Evolutionary conservation across 2,113 vertebrate species (phyloP), one percentile per base, ranked within the genome.

Genomic region (Lepus americanus): DNA sequence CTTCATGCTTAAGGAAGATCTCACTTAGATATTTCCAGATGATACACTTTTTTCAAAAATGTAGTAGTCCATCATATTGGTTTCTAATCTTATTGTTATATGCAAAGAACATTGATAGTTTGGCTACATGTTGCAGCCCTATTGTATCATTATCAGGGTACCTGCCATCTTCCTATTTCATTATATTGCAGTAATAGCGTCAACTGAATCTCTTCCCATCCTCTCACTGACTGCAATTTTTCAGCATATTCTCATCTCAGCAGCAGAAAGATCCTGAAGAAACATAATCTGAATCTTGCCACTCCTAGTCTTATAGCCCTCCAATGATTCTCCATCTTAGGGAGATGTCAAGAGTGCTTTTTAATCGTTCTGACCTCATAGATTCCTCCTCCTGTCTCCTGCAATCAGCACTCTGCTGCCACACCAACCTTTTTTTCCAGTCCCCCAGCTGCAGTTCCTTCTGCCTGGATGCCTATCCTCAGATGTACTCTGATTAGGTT

Each of bases 41-140:
- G 11, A 78, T 49, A 69, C 9, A 19, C 19, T 86, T 86, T 86
- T 20, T 51, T 76, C 20, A 95, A 81, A 20, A 81, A 81, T 76
- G 39, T 63, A 36, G 14, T 64, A 6, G 13, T n/a, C 1, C 49
- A 12, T 69, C 3, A 11, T 13, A 23, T 94, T 33, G 10, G 66
- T 64, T 83, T 36, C 8, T 66, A 53, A n/a, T 9, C 78, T 91
- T 44, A 79, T 7, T 9, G 33, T 39, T 0, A 59, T 85, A 89
- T 31, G 77, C 20, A 44, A 81, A 89, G 23, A 66, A 33, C n/a
- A 51, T 49, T 89, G 27, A 59, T 59, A 36, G 66, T 23, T 79
- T 85, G 49, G 12, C 27, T 83, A 39, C 6, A 53, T 39, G 25
- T 59, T 27, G 20, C 25, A 0, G 36, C 49, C 11, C 17, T 61